Evolutionary conservation across 2,797 vertebrate species (phyloP).

Genomic region (Acipenser transmontanus): DNA sequence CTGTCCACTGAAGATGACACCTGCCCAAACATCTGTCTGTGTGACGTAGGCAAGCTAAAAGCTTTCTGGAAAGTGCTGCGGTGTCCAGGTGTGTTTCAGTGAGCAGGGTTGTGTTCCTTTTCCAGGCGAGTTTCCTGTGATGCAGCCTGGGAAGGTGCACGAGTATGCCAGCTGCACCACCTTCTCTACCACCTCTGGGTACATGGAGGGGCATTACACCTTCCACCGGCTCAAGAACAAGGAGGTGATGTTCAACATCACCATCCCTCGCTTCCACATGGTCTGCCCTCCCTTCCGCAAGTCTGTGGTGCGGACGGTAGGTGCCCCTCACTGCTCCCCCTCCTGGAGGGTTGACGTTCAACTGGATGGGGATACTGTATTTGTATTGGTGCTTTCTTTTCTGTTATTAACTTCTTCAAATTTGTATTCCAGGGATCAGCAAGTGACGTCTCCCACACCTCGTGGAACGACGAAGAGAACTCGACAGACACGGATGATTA

Average conservation of each 20-base stretch:
- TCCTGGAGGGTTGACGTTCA: neutral
- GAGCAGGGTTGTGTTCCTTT: conserved; percentile 1
- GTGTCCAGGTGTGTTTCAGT: too few relatives aligned
- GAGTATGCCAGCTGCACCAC: conserved; percentile 96
- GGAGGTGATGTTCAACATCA: conserved; percentile 82
- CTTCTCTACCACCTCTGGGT: conserved; percentile 88
- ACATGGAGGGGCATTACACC: conserved; percentile 95
- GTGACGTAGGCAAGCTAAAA: too few relatives aligned
- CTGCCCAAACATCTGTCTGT: too few relatives aligned
- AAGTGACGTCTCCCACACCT: conserved; percentile 33
- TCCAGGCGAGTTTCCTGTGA: conserved; percentile 89
- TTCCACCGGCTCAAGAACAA: conserved; percentile 87
- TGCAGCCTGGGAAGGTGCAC: conserved; percentile 85
- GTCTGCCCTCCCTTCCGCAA: conserved; percentile 86
- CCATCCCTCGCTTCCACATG: conserved; percentile 94
- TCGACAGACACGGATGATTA: conserved; percentile 65
- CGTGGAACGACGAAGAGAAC: conserved; percentile 55
- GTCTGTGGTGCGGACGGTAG: conserved; percentile 70
- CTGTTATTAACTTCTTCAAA: too few relatives aligned
- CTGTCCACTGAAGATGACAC: too few relatives aligned
- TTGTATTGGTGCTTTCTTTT: neutral
- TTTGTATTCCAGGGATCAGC: conserved; percentile 31
- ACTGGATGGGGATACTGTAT: neutral
- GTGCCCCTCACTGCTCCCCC: conserved; percentile 14
- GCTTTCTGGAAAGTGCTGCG: too few relatives aligned